Base-by-base conservation (phyloP, 2,113 vertebrate species). In the Podarcis muralis region DNA sequence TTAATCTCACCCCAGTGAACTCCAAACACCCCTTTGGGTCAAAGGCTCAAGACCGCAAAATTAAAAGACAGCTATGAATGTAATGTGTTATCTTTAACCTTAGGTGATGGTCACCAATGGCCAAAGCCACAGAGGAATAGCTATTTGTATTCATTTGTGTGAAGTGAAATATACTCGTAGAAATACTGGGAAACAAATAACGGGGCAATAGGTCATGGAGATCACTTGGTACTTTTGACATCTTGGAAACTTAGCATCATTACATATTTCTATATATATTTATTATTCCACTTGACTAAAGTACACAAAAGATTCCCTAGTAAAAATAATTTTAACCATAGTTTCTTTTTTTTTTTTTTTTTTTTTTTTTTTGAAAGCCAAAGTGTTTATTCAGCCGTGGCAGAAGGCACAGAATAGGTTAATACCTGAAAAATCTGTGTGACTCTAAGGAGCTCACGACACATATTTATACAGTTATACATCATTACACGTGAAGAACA, bases 21-120 rank as follows among this genome's bases (percentile, higher is more conserved):
- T 81, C 76, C 84, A 90, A 94, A 90, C 77, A 90, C 48, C 77
- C 82, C 87, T 43, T 89, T 94, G 88, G 92, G 93, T 96, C 95
- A 96, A 94, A 95, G 93, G 91, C 89, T 95, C 85, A 95, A 95
- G 90, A 81, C 83, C 84, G 94, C 68, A 92, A 91, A 95, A 96
- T 96, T 95, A 96, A 96, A 96, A 94, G 94, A 88, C 90, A 89
- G 53, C 15, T 85, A 87, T 69, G 79, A 95, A 90, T 0, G 92
- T 94, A 94, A 40, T 32, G 57, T 48, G 83, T 78, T 92, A 53
- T 88, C 90, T 92, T 95, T 95, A 94, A 94, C 90, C 32, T 91
- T 90, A 93, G 90, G 87, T 1, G 43, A 92, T 85, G 91, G 57
- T 57, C 87, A 94, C 85, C 37, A 90, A 76, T 35, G 32, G 18